phyloP scores from a whole-genome alignment of 2,113 vertebrate genomes.

The Hydrochoerus hydrochaeris region DNA sequence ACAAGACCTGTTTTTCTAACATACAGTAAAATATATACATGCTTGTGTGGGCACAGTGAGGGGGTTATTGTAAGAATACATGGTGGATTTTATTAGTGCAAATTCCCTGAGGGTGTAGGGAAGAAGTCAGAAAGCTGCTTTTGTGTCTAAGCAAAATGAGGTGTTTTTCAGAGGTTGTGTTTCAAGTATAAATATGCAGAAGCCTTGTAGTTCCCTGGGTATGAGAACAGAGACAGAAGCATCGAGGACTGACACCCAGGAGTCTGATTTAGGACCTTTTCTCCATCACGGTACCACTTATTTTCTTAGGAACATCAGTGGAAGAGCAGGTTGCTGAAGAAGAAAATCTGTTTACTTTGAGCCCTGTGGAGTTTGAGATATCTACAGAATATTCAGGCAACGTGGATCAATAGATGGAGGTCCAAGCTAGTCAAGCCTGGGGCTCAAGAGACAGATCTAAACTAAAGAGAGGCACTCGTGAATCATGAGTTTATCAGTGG shows the following conservation, averaged over 20 bases:
- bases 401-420: neutral
- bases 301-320: neutral
- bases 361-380: neutral
- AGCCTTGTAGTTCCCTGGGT: neutral
- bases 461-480: neutral
- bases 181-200: neutral
- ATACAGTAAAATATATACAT: neutral
- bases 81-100: neutral
- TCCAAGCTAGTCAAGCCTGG: neutral
- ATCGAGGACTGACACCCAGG: neutral
- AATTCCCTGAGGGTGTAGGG: neutral
- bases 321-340: conserved; percentile 51
- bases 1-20: neutral
- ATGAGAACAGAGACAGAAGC: neutral
- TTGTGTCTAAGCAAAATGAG: neutral
- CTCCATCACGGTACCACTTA: neutral
- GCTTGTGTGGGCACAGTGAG: neutral
- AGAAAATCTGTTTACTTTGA: neutral
- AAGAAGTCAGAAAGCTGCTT: neutral
- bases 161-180: neutral
- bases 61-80: neutral
- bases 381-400: neutral
- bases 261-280: neutral
- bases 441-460: conserved; percentile 28
- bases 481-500: fast-evolving